A percentile compares a stretch with the other conserved stretches of the same genome.
phyloP scores from a whole-genome alignment of 2,888 invertebrate genomes.

The Eupithecia exiguata region DNA sequence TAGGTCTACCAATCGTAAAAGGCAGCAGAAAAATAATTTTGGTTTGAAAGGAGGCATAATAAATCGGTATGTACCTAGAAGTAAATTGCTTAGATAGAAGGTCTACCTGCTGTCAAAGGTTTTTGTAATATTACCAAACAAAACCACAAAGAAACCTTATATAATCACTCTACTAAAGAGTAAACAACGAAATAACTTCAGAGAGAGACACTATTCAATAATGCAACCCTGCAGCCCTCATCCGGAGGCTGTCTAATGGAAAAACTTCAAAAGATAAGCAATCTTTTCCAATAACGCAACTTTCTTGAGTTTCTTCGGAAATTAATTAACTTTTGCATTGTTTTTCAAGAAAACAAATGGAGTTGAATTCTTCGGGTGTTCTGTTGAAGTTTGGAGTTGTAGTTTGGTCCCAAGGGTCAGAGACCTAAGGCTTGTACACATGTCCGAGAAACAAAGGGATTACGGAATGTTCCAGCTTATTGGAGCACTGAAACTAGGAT shows the following conservation, averaged over 20 bases:
- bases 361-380: constrained; percentile 23
- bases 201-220: not conserved
- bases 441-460: not conserved
- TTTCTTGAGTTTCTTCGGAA: constrained; percentile 35
- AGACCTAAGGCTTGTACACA: constrained; percentile 13
- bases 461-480: not conserved
- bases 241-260: constrained; percentile 8
- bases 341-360: constrained; percentile 37
- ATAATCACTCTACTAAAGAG: not conserved
- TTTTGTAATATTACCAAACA: not conserved
- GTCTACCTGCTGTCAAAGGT: not conserved
- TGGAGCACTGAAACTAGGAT: not conserved
- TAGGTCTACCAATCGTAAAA: not conserved
- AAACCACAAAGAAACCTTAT: too few species aligned
- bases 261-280: constrained; percentile 28
- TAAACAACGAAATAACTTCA: not conserved
- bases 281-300: constrained; percentile 39
- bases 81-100: too few species aligned
- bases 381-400: constrained; percentile 12
- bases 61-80: not conserved
- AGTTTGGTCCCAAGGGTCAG: constrained; percentile 20
- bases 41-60: not conserved
- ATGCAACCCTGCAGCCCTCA: constrained; percentile 13
- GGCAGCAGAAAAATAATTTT: not conserved
- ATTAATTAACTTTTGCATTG: constrained; percentile 42